phyloP scores from a whole-genome alignment of 2,113 vertebrate species.

The Gallinago paraguaiae region DNA sequence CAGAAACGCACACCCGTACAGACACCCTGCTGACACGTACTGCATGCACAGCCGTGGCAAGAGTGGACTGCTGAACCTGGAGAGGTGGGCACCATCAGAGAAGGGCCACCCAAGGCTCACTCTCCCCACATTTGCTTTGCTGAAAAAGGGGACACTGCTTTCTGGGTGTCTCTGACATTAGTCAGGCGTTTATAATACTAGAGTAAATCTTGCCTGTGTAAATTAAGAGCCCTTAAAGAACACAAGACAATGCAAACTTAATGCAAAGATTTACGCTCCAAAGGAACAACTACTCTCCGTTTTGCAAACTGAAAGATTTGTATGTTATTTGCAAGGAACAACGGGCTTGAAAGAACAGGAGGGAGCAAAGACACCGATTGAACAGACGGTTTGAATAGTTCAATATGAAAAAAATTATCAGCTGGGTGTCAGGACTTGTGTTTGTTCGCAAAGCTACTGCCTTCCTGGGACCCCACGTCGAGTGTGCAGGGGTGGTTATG shows the following conservation, averaged over 20 bases:
- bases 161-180: not conserved
- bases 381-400: not conserved
- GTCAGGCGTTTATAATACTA: not conserved
- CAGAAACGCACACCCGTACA: rapidly evolving
- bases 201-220: not conserved
- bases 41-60: not conserved
- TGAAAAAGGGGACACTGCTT: not conserved
- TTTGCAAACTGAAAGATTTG: not conserved
- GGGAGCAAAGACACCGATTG: not conserved
- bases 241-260: rapidly evolving
- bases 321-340: not conserved
- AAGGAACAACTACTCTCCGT: rapidly evolving
- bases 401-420: not conserved
- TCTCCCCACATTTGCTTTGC: not conserved
- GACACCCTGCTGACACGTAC: rapidly evolving
- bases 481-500: rapidly evolving
- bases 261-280: not conserved
- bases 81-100: not conserved
- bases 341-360: not conserved
- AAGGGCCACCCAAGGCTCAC: not conserved
- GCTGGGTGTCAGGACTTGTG: not conserved
- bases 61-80: not conserved
- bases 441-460: not conserved
- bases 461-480: not conserved
- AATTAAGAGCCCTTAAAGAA: not conserved